Percentiles rank a stretch among this genome's conserved stretches.
phyloP scores from a whole-genome alignment of 2,113 vertebrate genomes.

The Hydrolagus affinis region DNA sequence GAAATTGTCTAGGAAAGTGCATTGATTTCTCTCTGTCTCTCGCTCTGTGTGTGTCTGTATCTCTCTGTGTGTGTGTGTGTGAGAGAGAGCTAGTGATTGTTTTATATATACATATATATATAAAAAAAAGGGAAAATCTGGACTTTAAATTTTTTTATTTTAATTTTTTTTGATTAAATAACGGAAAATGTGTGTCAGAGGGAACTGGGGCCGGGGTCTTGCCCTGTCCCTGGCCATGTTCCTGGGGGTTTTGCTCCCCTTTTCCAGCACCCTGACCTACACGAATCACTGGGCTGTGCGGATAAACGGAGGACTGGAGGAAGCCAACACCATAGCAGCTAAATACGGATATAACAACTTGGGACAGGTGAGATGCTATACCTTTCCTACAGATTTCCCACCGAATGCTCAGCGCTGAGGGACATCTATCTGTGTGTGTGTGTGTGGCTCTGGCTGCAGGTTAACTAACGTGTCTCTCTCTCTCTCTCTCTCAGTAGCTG shows the following conservation, averaged over 20 bases:
- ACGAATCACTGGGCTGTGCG: constrained; percentile 98
- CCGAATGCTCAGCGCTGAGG: too few relatives aligned
- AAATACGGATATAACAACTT: constrained; percentile 94
- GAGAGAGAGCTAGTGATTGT: too few relatives aligned
- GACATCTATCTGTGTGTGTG: too few relatives aligned
- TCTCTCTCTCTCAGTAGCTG: too few relatives aligned
- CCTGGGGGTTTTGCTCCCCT: constrained; percentile 67
- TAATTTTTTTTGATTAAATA: constrained; percentile 25
- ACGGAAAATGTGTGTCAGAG: constrained; percentile 76
- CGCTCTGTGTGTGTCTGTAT: too few relatives aligned
- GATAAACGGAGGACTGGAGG: constrained; percentile 74
- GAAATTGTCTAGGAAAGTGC: too few relatives aligned
- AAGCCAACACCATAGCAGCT: constrained; percentile 80
- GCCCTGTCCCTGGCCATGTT: constrained; percentile 72
- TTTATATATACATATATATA: constrained; percentile 5
- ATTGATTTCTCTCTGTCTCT: too few relatives aligned
- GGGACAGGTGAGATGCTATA: constrained; percentile 81
- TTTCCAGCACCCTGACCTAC: constrained; percentile 81
- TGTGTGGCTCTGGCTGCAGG: too few relatives aligned
- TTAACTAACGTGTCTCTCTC: too few relatives aligned
- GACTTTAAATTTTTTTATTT: constrained; percentile 14
- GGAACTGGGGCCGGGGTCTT: constrained; percentile 60
- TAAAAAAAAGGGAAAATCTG: not conserved
- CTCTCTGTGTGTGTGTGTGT: too few relatives aligned
- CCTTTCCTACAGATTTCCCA: too few relatives aligned